Conservation (phyloP, 2,888 invertebrate genomes). For the Conus canariensis region DNA sequence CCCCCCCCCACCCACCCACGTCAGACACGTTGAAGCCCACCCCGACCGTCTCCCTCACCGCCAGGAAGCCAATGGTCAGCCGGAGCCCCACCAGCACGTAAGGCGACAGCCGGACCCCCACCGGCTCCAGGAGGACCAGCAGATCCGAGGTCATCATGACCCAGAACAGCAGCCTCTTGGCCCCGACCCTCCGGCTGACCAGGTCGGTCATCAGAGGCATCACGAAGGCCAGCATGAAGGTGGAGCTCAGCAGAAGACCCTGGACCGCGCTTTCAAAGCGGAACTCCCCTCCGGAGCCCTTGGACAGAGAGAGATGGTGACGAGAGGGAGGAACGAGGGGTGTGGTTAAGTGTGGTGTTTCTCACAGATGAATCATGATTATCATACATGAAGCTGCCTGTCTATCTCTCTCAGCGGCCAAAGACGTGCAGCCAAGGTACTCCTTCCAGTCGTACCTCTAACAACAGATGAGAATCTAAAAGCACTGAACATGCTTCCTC, state of each 20-base stretch:
- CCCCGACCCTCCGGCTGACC: not conserved
- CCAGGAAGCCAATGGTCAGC: not conserved
- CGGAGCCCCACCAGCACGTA: conserved; percentile 12
- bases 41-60: too few relatives aligned
- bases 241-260: not conserved
- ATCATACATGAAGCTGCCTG: not conserved
- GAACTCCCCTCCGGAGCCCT: too few relatives aligned
- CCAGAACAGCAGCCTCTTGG: not conserved
- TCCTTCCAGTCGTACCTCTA: too few relatives aligned
- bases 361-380: not conserved
- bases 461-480: too few relatives aligned
- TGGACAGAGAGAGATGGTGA: too few relatives aligned
- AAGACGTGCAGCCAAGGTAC: too few relatives aligned
- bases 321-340: not conserved
- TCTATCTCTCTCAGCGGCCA: too few relatives aligned
- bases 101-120: not conserved
- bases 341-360: not conserved
- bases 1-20: not conserved
- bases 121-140: not conserved
- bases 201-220: conserved; percentile 9
- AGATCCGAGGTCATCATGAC: not conserved
- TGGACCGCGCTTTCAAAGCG: too few relatives aligned
- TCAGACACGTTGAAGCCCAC: not conserved
- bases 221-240: not conserved
- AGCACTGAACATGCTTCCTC: too few relatives aligned